These are phyloP conservation scores for Cerastis leucographa DNA, from an alignment of 2,888 invertebrate genomes.

Conservation along the genomic window DNA sequence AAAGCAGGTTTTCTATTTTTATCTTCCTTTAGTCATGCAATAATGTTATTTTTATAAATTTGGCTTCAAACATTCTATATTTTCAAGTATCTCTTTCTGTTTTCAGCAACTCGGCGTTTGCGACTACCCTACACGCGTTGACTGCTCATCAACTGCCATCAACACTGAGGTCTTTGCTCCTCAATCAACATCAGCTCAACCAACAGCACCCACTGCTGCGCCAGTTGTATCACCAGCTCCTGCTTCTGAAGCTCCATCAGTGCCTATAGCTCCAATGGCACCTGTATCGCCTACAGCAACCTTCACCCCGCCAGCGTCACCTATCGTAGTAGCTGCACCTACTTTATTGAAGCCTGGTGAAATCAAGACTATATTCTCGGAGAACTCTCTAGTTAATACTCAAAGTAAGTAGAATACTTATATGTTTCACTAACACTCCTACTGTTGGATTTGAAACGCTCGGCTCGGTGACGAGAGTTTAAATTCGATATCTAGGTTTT, in stretches of 20 bases:
- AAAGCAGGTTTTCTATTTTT: not conserved
- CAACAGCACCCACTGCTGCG: slow-evolving; percentile 26
- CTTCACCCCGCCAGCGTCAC: slow-evolving; percentile 16
- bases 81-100: not conserved
- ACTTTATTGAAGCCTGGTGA: slow-evolving; percentile 49
- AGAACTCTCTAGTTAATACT: slow-evolving; percentile 75
- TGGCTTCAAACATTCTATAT: not conserved
- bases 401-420: slow-evolving; percentile 74
- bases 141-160: slow-evolving; percentile 81
- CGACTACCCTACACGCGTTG: slow-evolving; percentile 91
- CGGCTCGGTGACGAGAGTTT: not conserved
- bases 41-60: not conserved
- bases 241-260: slow-evolving; percentile 25
- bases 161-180: slow-evolving; percentile 59
- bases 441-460: not conserved
- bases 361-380: slow-evolving; percentile 65
- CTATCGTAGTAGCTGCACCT: slow-evolving; percentile 39
- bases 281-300: slow-evolving; percentile 24
- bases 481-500: not conserved
- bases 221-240: slow-evolving; percentile 27
- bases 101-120: slow-evolving; percentile 92
- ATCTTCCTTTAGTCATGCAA: not conserved
- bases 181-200: slow-evolving; percentile 26
- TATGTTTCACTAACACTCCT: not conserved
- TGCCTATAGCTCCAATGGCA: slow-evolving; percentile 33